phyloP scores from a whole-genome alignment of 2,888 invertebrate genomes.

The Clistopyga incitator region DNA sequence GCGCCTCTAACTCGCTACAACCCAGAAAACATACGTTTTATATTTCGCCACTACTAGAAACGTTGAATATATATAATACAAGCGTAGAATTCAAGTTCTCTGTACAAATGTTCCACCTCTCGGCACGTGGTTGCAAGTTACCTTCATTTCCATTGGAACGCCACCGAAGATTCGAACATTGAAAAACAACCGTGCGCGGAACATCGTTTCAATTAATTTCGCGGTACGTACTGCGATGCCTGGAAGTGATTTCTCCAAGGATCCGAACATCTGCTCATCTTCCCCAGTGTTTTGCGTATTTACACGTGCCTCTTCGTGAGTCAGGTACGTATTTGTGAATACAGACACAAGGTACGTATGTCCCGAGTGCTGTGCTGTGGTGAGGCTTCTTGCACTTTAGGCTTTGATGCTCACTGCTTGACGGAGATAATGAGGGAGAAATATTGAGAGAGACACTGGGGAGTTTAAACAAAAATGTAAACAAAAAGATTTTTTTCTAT shows the following conservation, averaged over 20 bases:
- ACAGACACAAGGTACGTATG: conserved; percentile 22
- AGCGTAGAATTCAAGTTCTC: not conserved
- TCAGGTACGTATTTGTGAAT: conserved; percentile 17
- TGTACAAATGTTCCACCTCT: not conserved
- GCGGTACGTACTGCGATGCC: conserved; percentile 4
- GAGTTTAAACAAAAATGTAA: no score
- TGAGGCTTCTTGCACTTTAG: conserved; percentile 22
- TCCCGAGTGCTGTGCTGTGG: not conserved
- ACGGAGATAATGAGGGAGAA: conserved; percentile 25
- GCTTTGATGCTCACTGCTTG: not conserved
- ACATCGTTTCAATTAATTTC: conserved; percentile 45
- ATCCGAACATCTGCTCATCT: conserved; percentile 20
- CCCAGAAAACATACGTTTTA: conserved; percentile 26
- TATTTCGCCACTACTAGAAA: conserved; percentile 19
- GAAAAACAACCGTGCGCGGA: conserved; percentile 2
- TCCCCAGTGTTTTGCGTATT: conserved; percentile 27
- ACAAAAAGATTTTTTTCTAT: no score
- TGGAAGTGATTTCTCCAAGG: conserved; percentile 10
- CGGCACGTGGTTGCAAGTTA: not conserved
- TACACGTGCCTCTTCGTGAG: conserved; percentile 38
- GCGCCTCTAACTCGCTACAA: conserved; percentile 20
- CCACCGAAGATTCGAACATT: not conserved
- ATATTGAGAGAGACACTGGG: not conserved
- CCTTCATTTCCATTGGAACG: not conserved
- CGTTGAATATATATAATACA: not conserved